A percentile compares a stretch with the other conserved stretches of the same genome.
These are phyloP conservation scores for Dioctria linearis DNA, from an alignment of 2,888 invertebrate genomes.

Conservation along the genomic window DNA sequence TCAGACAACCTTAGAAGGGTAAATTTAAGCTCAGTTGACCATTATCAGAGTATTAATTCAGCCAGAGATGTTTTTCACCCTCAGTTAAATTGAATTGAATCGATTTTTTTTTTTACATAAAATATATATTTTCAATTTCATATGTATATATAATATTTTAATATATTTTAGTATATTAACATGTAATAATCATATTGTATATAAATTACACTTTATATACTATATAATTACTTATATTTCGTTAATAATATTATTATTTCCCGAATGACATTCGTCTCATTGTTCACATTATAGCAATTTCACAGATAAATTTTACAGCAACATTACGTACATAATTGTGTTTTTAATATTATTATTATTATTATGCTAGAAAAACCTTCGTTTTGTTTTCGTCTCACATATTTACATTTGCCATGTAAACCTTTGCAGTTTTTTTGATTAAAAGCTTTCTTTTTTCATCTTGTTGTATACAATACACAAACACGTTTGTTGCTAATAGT, in stretches of 20 bases:
- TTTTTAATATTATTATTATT: slow-evolving; percentile 18
- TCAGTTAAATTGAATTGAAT: no score
- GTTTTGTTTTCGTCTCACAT: slow-evolving; percentile 2
- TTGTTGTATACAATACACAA: no score
- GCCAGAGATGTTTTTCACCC: no score
- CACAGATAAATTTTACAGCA: slow-evolving; percentile 47
- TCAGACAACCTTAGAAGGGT: no score
- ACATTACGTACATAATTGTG: slow-evolving; percentile 23
- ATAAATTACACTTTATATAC: slow-evolving; percentile 46
- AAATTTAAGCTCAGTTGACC: no score
- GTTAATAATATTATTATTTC: slow-evolving; percentile 32
- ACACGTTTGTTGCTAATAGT: no score
- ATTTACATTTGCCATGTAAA: not conserved
- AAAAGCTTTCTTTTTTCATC: slow-evolving; percentile 5
- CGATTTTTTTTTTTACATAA: slow-evolving; percentile 15
- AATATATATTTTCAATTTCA: slow-evolving; percentile 48
- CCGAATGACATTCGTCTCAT: slow-evolving; percentile 12
- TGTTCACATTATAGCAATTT: slow-evolving; percentile 26
- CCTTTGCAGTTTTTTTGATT: slow-evolving; percentile 24
- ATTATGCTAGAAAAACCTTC: slow-evolving; percentile 1
- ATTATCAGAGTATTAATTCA: no score
- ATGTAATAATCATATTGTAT: slow-evolving; percentile 46
- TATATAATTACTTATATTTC: slow-evolving; percentile 36
- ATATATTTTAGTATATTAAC: slow-evolving; percentile 41
- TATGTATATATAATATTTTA: slow-evolving; percentile 44